Evolutionary conservation across 2,797 vertebrate species (phyloP), one percentile per base, ranked within the genome.

Genomic region (Aphelocoma californica): DNA sequence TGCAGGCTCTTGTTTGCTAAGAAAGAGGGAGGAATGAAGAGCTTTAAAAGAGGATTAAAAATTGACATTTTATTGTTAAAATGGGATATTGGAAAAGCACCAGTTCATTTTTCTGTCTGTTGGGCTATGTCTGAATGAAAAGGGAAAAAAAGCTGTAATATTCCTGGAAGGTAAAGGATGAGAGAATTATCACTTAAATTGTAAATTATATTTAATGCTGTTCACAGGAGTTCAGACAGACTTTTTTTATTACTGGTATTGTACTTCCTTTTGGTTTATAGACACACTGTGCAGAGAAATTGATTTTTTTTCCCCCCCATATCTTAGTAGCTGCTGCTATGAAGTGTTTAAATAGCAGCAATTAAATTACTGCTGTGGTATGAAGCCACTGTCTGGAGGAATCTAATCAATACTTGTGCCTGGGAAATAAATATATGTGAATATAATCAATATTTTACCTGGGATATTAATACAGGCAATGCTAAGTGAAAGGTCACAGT

Each of bases 21-120:
- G 81, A 51, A 84, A 69, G 64, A 40, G 42, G 14, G 40, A 86
- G 81, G 47, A 70, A 58, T 56, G 40, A 93, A 72, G 51, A 89
- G 79, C 45, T 91, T 48, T 93, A 34, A 70, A 85, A 80, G 86
- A 81, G 31, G 54, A 77, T 92, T 93, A 91, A 81, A 53, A 89
- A 70, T 70, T 79, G n/a, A 13, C n/a, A 48, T 82, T 95, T 87
- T 79, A 14, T 48, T 93, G 67, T 72, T 51, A 91, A 93, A 85
- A 45, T 0, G 2, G 29, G 38, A 47, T 58, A 56, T 40, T 88
- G 81, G 53, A 71, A 72, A 93, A 48, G 50, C 25, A 58, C 7
- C 15, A 71, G n/a, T 24, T 92, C 74, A 32, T 91, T 88, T 88
- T 86, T 77, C 60, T 85, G 50, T 84, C 79, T 86, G 1, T 29